These are phyloP conservation scores for Cebidichthys violaceus DNA, from an alignment of 2,113 vertebrate genomes.

Conservation along the genomic window DNA sequence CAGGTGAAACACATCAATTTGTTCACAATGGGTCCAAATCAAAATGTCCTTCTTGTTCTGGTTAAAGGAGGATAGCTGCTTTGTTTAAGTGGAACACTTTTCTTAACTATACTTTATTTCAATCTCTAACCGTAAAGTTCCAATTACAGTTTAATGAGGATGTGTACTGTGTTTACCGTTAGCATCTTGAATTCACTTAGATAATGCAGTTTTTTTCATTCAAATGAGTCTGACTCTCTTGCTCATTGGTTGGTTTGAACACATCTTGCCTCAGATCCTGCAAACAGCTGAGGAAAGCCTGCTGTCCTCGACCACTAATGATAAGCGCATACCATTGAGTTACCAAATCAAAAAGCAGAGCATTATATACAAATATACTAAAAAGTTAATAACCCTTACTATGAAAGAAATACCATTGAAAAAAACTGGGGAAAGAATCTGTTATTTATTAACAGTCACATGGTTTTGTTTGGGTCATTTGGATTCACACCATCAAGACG, in stretches of 20 bases:
- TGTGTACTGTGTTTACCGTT: constrained; percentile 5
- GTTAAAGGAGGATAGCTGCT: constrained; percentile 3
- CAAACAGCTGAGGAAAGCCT: not conserved
- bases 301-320: not conserved
- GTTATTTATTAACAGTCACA: not conserved
- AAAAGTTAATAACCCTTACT: not conserved
- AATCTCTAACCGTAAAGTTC: not conserved
- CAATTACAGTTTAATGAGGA: not conserved
- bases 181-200: not conserved
- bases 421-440: no score
- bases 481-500: not conserved
- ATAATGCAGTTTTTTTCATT: constrained; percentile 20
- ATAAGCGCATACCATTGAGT: not conserved
- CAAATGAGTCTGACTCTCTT: not conserved
- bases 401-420: not conserved
- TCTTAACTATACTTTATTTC: not conserved
- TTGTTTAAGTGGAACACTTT: not conserved
- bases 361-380: not conserved
- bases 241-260: not conserved
- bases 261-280: not conserved
- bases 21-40: constrained; percentile 6
- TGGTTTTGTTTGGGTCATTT: not conserved
- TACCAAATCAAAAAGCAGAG: not conserved
- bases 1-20: not conserved
- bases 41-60: not conserved